phyloP scores from a whole-genome alignment of 37 sponge, comb jelly and placozoan species.

The Diacarnus erythraeanus region DNA sequence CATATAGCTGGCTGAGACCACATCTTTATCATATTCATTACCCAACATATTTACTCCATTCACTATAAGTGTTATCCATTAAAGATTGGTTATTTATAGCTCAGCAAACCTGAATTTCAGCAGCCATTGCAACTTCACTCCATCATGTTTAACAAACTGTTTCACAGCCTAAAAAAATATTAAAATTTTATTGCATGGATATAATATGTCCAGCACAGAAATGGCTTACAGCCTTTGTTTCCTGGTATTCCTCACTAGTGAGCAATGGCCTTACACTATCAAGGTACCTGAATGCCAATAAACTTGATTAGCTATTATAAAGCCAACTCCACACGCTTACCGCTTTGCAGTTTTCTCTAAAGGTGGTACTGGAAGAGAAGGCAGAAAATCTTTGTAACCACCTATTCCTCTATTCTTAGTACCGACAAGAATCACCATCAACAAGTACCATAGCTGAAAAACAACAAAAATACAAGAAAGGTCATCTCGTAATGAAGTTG shows the following conservation, averaged over 20 bases:
- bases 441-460: conserved; percentile 62
- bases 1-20: too few relatives aligned
- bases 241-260: conserved; percentile 52
- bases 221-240: conserved; percentile 40
- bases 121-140: conserved; percentile 42
- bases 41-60: neutral
- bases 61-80: neutral
- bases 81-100: neutral
- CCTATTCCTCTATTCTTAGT: conserved; percentile 34
- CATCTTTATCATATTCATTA: neutral
- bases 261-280: conserved; percentile 65
- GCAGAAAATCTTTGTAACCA: conserved; percentile 67
- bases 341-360: conserved; percentile 59
- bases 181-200: too few relatives aligned
- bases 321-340: conserved; percentile 19
- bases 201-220: too few relatives aligned
- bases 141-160: conserved; percentile 38
- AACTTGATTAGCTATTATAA: neutral
- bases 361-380: conserved; percentile 72
- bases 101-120: conserved; percentile 39
- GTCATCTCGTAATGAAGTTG: neutral
- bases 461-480: neutral
- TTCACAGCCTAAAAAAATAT: conserved; percentile 54
- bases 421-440: conserved; percentile 54
- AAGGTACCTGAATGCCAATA: conserved; percentile 53